Evolutionary conservation across 1,140 invertebrate species (phyloP), one percentile per base, ranked within the genome.

Genomic region (Drosophila serrata): DNA sequence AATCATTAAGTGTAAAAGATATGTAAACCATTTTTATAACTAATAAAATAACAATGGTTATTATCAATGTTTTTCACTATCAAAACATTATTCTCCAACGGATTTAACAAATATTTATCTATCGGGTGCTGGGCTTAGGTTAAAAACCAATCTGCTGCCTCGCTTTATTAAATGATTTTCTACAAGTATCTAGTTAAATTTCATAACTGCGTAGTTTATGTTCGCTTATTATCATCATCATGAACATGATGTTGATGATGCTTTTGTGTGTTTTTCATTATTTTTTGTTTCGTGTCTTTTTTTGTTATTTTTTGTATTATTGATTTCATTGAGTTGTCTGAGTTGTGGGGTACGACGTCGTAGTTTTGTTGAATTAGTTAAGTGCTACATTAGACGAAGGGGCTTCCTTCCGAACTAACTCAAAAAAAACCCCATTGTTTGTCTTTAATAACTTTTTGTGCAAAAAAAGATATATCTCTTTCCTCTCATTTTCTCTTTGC

Each of bases 361-460:
- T 80, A 87, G 82, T 80, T 77, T 90, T 87, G 84, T 87, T 87
- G 84, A 84, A 80, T 87, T 88, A 88, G 84, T 80, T 87, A 87
- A 88, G 84, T 87, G 84, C 65, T 70, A 69, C 76, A 77, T 88
- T 70, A 84, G 82, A 76, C 53, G 29, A 53, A 65, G 27, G 53
- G 49, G 42, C 59, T 59, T 77, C 57, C 74, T 55, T 68, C 37
- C 48, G 43, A 58, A 40, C 27, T 37, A 49, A 37, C 17, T 40
- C 15, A n/a, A n/a, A 55, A 51, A 64, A 49, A 51, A 6, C 19
- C 12, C 2, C 3, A n/a, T 35, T 72, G 65, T 72, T 72, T 72
- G 43, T 2, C 24, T 72, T 48, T 49, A 70, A 72, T 70, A 58
- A 70, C 68, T 70, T 59, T 72, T 40, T 55, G 51, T 35, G 56